Conservation (phyloP, 2,113 vertebrate species). For the Ciconia boyciana region DNA sequence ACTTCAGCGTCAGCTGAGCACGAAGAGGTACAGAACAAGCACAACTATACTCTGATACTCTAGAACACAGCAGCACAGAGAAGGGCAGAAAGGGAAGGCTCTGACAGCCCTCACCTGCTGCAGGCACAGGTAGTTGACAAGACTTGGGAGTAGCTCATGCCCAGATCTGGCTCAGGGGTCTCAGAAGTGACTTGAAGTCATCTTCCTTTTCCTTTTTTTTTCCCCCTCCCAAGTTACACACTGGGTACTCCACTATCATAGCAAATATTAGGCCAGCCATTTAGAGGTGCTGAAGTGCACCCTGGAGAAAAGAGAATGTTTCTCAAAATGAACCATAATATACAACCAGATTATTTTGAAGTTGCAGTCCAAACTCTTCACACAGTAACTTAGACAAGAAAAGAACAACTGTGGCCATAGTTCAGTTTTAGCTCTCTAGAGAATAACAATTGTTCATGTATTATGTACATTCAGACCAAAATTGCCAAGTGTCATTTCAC, state of each 20-base stretch:
- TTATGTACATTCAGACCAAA: not conserved
- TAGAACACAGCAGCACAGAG: not conserved
- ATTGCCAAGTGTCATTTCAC: not conserved
- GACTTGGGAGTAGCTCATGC: not conserved
- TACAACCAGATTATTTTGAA: not conserved
- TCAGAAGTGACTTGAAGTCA: not conserved
- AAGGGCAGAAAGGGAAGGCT: not conserved
- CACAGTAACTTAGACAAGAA: not conserved
- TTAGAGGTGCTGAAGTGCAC: not conserved
- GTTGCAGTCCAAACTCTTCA: not conserved
- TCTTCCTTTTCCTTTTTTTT: not conserved
- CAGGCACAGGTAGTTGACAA: fast-evolving
- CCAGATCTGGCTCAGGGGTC: not conserved
- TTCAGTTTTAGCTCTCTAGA: not conserved
- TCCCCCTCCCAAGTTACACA: not conserved
- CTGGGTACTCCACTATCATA: not conserved
- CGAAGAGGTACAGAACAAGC: not conserved
- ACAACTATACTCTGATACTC: not conserved
- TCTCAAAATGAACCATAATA: not conserved
- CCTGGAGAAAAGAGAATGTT: not conserved
- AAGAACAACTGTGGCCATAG: not conserved
- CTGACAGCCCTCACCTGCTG: not conserved
- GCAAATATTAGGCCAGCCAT: not conserved
- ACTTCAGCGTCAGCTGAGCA: not conserved
- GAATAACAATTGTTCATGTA: not conserved